Percentiles rank a stretch among this genome's conserved stretches.
Conservation (phyloP, 2,797 vertebrate genomes). For the Chrosomus eos region DNA sequence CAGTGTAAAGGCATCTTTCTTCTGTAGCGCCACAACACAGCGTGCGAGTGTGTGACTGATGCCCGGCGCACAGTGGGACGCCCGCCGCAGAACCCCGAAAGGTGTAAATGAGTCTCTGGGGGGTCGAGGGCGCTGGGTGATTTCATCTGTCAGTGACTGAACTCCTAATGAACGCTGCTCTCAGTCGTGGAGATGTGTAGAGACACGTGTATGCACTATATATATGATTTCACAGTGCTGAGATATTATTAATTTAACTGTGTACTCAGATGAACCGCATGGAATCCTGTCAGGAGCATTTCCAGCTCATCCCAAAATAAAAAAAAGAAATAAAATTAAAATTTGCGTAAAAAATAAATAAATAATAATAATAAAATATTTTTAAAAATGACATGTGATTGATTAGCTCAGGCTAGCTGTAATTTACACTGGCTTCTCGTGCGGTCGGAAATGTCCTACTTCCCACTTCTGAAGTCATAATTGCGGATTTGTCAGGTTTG, state of each 20-base stretch:
- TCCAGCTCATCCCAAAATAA: not conserved
- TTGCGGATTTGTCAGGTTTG: too few relatives aligned
- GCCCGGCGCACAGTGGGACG: constrained; percentile 50
- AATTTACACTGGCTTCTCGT: too few relatives aligned
- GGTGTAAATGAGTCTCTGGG: constrained; percentile 37
- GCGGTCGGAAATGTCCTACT: not conserved
- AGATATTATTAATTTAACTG: not conserved
- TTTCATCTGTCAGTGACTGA: not conserved
- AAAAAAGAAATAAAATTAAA: not conserved
- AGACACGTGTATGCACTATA: not conserved
- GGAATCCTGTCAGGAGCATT: not conserved
- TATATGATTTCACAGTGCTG: not conserved
- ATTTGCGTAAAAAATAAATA: too few relatives aligned
- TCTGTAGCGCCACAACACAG: constrained; percentile 63
- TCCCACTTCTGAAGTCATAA: not conserved
- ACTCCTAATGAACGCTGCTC: constrained; percentile 30
- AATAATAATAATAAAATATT: not conserved
- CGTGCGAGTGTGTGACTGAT: constrained; percentile 51
- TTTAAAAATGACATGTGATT: not conserved
- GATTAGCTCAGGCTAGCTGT: not conserved
- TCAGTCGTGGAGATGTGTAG: not conserved
- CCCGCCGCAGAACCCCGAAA: constrained; percentile 25
- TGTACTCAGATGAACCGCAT: not conserved
- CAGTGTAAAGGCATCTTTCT: constrained; percentile 61
- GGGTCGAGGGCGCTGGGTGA: constrained; percentile 12